Percentiles rank a stretch among this genome's conserved stretches.
Conservation (phyloP, 1,140 invertebrate species). For the Theocolax elegans region DNA sequence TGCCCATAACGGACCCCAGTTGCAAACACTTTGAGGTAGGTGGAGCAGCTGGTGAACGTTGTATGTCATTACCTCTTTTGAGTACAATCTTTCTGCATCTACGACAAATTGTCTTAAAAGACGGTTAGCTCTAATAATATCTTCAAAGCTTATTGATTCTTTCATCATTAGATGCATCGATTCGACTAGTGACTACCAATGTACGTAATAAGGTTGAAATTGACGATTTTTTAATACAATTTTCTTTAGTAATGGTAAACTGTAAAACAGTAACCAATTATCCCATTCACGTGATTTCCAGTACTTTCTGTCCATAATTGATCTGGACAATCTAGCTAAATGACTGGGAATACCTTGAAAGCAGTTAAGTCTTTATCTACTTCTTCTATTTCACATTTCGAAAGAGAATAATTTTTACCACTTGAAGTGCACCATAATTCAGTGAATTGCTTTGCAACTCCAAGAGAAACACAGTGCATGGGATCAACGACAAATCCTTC, state of each 20-base stretch:
- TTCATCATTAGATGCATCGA: conserved; percentile 16
- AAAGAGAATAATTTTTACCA: conserved; percentile 8
- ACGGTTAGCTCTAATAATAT: background rate
- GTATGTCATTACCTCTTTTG: conserved; percentile 38
- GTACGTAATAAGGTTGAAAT: conserved; percentile 5
- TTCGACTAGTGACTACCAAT: conserved; percentile 37
- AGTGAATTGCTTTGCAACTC: conserved; percentile 40
- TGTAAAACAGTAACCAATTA: conserved; percentile 41
- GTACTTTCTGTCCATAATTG: background rate
- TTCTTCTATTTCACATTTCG: background rate
- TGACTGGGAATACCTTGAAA: conserved; percentile 31
- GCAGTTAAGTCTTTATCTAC: background rate
- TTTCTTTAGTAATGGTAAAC: conserved; percentile 27
- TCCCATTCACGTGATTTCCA: conserved; percentile 40
- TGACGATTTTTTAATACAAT: background rate
- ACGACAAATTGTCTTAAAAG: conserved; percentile 10
- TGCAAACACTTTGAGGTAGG: conserved; percentile 30
- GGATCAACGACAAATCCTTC: conserved; percentile 37
- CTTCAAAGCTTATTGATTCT: background rate
- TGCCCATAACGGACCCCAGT: conserved; percentile 40
- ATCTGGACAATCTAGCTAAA: conserved; percentile 32
- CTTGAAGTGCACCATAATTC: conserved; percentile 35
- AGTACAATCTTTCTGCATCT: conserved; percentile 13
- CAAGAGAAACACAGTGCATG: conserved; percentile 38
- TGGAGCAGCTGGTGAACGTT: conserved; percentile 40